Base-by-base conservation (phyloP, 1,140 invertebrate genomes). In the Cotesia chilonis region DNA sequence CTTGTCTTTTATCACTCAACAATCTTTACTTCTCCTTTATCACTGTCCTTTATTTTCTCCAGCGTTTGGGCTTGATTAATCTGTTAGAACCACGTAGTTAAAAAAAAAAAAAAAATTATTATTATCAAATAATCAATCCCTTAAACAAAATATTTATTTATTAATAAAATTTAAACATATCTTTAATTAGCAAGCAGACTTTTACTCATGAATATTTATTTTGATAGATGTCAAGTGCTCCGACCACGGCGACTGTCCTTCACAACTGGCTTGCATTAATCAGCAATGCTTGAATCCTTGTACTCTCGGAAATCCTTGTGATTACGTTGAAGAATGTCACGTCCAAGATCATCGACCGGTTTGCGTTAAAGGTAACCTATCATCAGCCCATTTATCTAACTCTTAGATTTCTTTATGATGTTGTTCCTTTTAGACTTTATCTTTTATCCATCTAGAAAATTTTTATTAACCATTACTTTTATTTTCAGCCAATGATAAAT, bases 281-380 rank as follows among this genome's bases (percentile, higher is more conserved):
- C 89, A 91, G 4, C 89, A 92, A 70, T 96, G 95, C 78, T 87
- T 91, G 51, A 94, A 94, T 83, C 93, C 92, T 10, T 94, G 93
- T 80, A 87, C 87, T 10, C 84, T 89, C 68, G 87, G 89, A 14
- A 93, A 92, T 78, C 92, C 92, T 1, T 95, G 94, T 78, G 81
- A 89, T 14, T 81, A 84, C 51, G 80, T 88, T 36, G 88, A 94
- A 72, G 91, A 93, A 59, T 95, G 94, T 81, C 91, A 91, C 75
- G 93, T 95, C 28, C 87, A 93, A 75, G 87, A 93, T 79, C 94
- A 95, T 84, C 90, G 92, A 80, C 92, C 94, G 35, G 89, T 94
- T 65, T 95, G 94, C 79, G 89, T 92, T 20, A 91, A 92, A 90
- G 92, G 94, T 93, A 79, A 72, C 65, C 68, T 74, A 75, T 64